These are phyloP conservation scores for Campoplex capitator DNA, from an alignment of 2,888 invertebrate species.

Conservation along the genomic window DNA sequence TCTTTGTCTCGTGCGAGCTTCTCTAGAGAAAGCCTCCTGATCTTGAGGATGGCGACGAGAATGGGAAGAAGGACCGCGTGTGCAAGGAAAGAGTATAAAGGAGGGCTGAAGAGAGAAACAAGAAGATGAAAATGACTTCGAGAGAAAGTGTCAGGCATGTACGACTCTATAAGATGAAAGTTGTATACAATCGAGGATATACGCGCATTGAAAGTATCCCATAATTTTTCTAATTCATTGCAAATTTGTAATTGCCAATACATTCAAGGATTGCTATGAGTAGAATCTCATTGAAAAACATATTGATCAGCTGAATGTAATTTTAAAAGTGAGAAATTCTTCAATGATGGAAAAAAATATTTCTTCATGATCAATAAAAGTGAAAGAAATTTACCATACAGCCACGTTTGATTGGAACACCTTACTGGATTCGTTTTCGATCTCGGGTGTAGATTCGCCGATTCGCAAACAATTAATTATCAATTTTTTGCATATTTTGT, in stretches of 20 bases:
- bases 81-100: conserved; percentile 6
- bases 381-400: neutral
- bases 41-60: conserved; percentile 33
- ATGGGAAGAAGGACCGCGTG: conserved; percentile 31
- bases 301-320: neutral
- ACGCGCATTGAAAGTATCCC: neutral
- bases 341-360: neutral
- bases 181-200: conserved; percentile 37
- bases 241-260: conserved; percentile 35
- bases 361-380: neutral
- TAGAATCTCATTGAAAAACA: neutral
- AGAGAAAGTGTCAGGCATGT: conserved; percentile 34
- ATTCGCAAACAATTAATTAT: too few relatives aligned
- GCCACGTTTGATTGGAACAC: too few relatives aligned
- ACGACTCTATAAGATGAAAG: conserved; percentile 24
- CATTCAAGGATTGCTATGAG: neutral
- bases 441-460: too few relatives aligned
- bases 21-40: conserved; percentile 63
- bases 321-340: neutral
- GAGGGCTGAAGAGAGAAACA: conserved; percentile 31
- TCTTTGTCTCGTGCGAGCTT: conserved; percentile 67
- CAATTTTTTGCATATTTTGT: too few relatives aligned
- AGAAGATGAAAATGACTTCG: conserved; percentile 33
- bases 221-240: conserved; percentile 27
- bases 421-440: too few relatives aligned